Base-by-base conservation (phyloP, 2,888 invertebrate species). In the Eupithecia subumbrata region DNA sequence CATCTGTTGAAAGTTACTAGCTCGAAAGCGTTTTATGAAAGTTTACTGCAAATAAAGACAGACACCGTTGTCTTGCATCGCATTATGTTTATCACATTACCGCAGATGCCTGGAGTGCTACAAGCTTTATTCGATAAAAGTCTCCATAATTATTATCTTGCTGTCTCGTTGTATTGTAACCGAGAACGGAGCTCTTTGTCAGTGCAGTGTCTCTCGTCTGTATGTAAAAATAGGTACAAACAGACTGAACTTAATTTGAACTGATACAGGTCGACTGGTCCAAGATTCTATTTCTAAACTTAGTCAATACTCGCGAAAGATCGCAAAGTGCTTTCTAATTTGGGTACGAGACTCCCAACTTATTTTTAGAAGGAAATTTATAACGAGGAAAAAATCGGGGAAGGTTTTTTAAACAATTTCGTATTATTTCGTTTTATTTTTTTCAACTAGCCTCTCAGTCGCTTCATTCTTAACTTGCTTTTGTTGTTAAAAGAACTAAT, bases 1-100 rank as follows among this genome's bases (percentile, higher is more conserved):
- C 18, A 63, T 40, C 40, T 63, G 18, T 12, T 56, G n/a, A 34
- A 70, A n/a, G 5, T 37, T n/a, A 73, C 80, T 80, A 73, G 79
- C 76, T 78, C 81, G 82, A 85, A 84, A 75, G 76, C 79, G 14
- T 25, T 60, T 60, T 60, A 79, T 83, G 85, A 80, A 78, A 85
- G 84, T 80, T 82, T 82, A 84, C 79, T 77, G 80, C 81, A 82
- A 84, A 84, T 82, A 80, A 82, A 84, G 81, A 80, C 82, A 80
- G 63, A 71, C 67, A 37, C 48, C 40, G 56, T 67, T 71, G 72
- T 40, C 76, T 74, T 77, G 72, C 74, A 69, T 71, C 72, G 69
- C 72, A 72, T 71, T 77, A 75, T 75, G 60, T 78, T 78, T 73
- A 78, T 74, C 73, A 68, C 72, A 79, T 77, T 76, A 78, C 76